Base-by-base conservation (phyloP, 37 sponge, comb jelly and placozoan species). In the Cliona cf. orientalis region DNA sequence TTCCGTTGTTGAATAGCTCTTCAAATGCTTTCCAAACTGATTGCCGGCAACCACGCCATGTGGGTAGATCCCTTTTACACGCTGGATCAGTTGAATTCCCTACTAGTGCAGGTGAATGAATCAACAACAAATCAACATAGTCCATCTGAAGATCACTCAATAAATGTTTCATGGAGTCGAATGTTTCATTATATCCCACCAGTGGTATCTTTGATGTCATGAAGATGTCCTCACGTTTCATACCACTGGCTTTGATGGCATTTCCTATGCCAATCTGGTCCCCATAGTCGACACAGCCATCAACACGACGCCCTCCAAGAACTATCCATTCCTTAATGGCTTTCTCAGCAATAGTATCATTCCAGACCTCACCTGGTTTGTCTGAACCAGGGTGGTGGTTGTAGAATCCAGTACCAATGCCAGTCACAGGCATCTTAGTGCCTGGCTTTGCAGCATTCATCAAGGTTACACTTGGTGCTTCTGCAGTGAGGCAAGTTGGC, bases 141-240 rank as follows among this genome's bases (percentile, higher is more conserved):
- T 45, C 34, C 74, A 73, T 73, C 14, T 73, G 55, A 9, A 73
- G 56, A 32, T 45, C 57, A 49, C 56, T 49, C 23, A 73, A 28
- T 17, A 73, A 5, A 53, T 46, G 26, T 7, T 73, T 26, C 32
- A 73, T 29, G 9, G 43, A 56, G 5, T 46, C 31, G 14, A 46
- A 26, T 17, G 74, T 73, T 32, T 43, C 74, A 34, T 84, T 74
- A 69, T 84, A 84, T 6, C 76, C 84, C n/a, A n/a, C n/a, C 5
- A 6, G 23, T 19, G 21, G 5, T 11, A 84, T 69, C 70, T 84
- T 84, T 23, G 75, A 73, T 12, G 63, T 61, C 12, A 84, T 64
- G 33, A 84, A 43, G 11, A 84, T 38, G 23, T 84, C 84, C 25
- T 75, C 58, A 43, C 84, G 39, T 19, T 67, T 42, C 7, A 84